A percentile compares a stretch with the other conserved stretches of the same genome.
Conservation (phyloP, 2,113 vertebrate species). For the Hemiprocne comata region DNA sequence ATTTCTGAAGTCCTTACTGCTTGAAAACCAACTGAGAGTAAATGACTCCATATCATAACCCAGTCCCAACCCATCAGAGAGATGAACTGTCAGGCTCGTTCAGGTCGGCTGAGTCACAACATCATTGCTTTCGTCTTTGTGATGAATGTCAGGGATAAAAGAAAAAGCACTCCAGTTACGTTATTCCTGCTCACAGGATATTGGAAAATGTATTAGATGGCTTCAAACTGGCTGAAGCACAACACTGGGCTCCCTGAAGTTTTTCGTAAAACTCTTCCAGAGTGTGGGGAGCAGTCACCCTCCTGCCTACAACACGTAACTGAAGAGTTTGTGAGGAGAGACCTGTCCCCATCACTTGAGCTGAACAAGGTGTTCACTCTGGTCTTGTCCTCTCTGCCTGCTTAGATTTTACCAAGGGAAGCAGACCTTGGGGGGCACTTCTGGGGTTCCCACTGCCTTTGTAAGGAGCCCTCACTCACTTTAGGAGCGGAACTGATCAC, state of each 20-base stretch:
- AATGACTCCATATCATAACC: neutral
- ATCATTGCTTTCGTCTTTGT: conserved; percentile 32
- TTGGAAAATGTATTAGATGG: conserved; percentile 40
- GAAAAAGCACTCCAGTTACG: conserved; percentile 37
- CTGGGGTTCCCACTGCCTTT: neutral
- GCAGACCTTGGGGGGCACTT: neutral
- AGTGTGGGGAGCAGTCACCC: neutral
- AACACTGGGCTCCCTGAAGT: neutral
- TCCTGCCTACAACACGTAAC: neutral
- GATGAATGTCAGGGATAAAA: conserved; percentile 55
- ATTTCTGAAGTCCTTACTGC: conserved; percentile 21
- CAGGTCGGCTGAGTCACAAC: conserved; percentile 62
- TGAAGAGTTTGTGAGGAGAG: neutral
- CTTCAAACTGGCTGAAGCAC: neutral
- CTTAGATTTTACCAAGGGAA: neutral
- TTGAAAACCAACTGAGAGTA: conserved; percentile 29
- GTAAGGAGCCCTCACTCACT: neutral
- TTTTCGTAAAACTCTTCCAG: neutral
- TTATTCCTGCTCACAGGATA: conserved; percentile 49
- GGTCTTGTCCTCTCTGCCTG: neutral
- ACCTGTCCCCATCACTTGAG: neutral
- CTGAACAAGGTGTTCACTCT: neutral
- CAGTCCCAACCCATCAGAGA: conserved; percentile 33
- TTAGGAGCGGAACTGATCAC: neutral
- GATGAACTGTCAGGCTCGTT: neutral